Base-by-base conservation (phyloP, 2,113 vertebrate species). In the Megatriorchis doriae region DNA sequence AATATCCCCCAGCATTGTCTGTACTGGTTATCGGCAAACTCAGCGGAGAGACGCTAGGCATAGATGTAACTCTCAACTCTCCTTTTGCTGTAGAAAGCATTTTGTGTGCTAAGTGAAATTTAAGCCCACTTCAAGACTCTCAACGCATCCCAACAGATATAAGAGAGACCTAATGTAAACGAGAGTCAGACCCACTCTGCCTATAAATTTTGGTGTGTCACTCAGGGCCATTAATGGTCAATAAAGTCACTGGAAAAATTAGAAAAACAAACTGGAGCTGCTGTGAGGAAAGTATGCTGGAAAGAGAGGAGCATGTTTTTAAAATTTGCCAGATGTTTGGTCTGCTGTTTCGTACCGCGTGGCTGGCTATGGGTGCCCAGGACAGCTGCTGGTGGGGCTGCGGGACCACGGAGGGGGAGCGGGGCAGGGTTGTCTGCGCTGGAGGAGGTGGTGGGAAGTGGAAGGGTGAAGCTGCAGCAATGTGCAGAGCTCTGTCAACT, bases 31-130 rank as follows among this genome's bases (percentile, higher is more conserved):
- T 71, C 31, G 32, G 61, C 68, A 89, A 84, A n/a, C 42, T 75
- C 83, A 0, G 0, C 5, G 3, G 61, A 56, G 21, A 23, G 47
- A 42, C 4, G 10, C 27, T 1, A 2, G 45, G 27, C 19, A 29
- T 0, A 0, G 25, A 32, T 53, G 75, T 68, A 61, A 61, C 10
- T 61, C 43, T 79, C 36, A 40, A 16, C 43, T 17, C 25, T 63
- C 14, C 17, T 91, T 84, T 80, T 72, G 18, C 31, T 68, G 20
- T 62, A 61, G 48, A 85, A 93, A 58, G 38, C 15, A 53, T 86
- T 86, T 93, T 42, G 67, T 36, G 34, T 48, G 22, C 31, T 36
- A 43, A 50, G 61, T 36, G 13, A 95, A 58, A 65, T 73, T 58
- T 62, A 77, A 34, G 43, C 27, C 27, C 10, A 15, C 62, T 72